Conservation (phyloP, 92 coral and sea anemone species). For the Siderastrea siderea region DNA sequence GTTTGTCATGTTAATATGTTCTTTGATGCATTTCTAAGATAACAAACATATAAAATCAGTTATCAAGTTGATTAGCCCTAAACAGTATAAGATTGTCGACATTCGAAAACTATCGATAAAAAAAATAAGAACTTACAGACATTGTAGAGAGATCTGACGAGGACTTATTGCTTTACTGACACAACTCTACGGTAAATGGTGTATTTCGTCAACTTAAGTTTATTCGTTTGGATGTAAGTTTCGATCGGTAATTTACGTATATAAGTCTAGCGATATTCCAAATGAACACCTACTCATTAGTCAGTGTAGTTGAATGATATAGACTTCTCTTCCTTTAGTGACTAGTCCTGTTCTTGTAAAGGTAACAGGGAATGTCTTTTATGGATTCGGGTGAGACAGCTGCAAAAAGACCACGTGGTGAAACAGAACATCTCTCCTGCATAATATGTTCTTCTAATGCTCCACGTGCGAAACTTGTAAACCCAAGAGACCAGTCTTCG, state of each 20-base stretch:
- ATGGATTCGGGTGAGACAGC: neutral
- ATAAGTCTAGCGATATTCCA: neutral
- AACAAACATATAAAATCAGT: constrained; percentile 7
- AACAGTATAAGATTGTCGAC: constrained; percentile 13
- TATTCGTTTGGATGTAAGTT: constrained; percentile 7
- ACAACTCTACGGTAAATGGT: neutral
- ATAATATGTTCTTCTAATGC: constrained; percentile 37
- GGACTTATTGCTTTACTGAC: neutral
- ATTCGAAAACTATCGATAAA: neutral
- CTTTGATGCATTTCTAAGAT: constrained; percentile 26
- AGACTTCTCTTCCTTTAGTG: neutral
- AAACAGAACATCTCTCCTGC: constrained; percentile 1
- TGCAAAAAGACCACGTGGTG: neutral
- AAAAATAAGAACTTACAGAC: constrained; percentile 6
- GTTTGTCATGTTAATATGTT: constrained; percentile 19
- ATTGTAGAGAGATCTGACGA: constrained; percentile 10
- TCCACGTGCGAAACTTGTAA: constrained; percentile 37
- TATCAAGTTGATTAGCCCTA: neutral
- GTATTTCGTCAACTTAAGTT: neutral
- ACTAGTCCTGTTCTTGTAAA: neutral
- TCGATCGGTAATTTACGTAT: neutral
- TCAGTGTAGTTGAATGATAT: neutral
- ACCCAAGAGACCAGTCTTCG: constrained; percentile 53
- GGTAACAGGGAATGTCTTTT: neutral
- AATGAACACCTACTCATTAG: neutral